Evolutionary conservation across 2,113 vertebrate species (phyloP), one percentile per base, ranked within the genome.

Genomic region (Dipodomys ordii): DNA sequence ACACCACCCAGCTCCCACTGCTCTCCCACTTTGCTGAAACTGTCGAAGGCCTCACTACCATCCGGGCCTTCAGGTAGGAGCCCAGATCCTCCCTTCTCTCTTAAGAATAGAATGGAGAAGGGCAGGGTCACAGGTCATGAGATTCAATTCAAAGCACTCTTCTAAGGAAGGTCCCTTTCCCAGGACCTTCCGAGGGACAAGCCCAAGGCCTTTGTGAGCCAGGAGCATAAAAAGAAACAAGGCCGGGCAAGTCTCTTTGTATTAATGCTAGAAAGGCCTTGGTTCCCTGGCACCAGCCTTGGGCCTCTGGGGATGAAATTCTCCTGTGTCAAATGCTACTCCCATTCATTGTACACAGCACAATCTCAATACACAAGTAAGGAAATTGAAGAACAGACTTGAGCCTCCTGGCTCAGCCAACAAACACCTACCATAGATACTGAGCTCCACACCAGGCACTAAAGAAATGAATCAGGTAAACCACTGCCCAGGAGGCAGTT

Each of bases 11-110:
- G 84, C 98, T 99, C 44, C 99, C 99, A 4, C 96, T 99, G 39
- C 99, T 99, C 46, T 99, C 99, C 6, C 99, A 99, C 97, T 99
- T 99, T 96, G 99, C 99, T 44, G 99, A 99, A 97, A 99, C 99
- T 0, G 98, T 99, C 88, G 99, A 99, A 96, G 99, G 99, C 35
- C 99, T 99, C 92, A 99, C 98, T 84, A 99, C 99, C 68, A 99
- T 99, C 88, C 98, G 99, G 92, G 99, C 99, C 81, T 99, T 99
- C 98, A 99, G 99, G 99, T 99, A 98, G 2, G 7, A 28, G 13
- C 25, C 71, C 46, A 65, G 35, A 71, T 28, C 60, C 71, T 67
- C 65, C n/a, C 39, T 72, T 64, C 62, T 49, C n/a, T 35, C 57
- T 0, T 20, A 4, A 2, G 65, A 32, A 13, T 62, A 60, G 13